A percentile compares a stretch with the other conserved stretches of the same genome.
phyloP scores from a whole-genome alignment of 2,797 vertebrate genomes.

The Acipenser ruthenus region DNA sequence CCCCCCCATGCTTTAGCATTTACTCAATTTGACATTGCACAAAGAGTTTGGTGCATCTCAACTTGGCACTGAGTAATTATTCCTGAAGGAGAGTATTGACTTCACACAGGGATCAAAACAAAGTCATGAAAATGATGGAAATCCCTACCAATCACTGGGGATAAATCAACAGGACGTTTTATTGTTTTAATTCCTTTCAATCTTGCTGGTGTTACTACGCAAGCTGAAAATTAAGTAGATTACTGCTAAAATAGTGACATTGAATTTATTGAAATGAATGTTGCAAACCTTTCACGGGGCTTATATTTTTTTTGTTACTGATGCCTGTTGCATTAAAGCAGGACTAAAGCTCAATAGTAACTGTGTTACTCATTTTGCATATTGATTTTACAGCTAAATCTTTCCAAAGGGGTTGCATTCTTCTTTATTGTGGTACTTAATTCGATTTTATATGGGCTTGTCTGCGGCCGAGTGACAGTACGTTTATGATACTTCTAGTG shows the following conservation, averaged over 20 bases:
- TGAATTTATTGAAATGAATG: conserved; percentile 17
- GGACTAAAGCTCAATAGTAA: conserved; percentile 30
- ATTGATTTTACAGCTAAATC: conserved; percentile 44
- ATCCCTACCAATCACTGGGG: conserved; percentile 19
- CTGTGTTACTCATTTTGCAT: conserved; percentile 37
- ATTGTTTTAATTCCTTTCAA: conserved; percentile 18
- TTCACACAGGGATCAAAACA: conserved; percentile 23
- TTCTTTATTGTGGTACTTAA: conserved; percentile 29
- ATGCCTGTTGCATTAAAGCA: conserved; percentile 39
- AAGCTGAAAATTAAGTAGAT: conserved; percentile 23
- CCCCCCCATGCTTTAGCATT: background rate
- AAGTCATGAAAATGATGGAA: conserved; percentile 21
- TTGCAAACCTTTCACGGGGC: conserved; percentile 14
- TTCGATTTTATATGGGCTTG: conserved; percentile 32
- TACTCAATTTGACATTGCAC: conserved; percentile 19
- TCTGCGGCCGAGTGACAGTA: conserved; percentile 22
- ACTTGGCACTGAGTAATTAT: conserved; percentile 1
- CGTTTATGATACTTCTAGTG: background rate
- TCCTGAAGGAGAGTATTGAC: conserved; percentile 5
- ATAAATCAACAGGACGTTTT: conserved; percentile 25
- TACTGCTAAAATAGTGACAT: conserved; percentile 10
- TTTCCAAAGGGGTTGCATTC: conserved; percentile 25
- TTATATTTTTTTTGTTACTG: conserved; percentile 24
- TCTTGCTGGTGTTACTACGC: background rate
- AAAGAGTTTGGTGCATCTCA: background rate